phyloP scores from a whole-genome alignment of 2,888 invertebrate species.

The Watsonalla binaria region DNA sequence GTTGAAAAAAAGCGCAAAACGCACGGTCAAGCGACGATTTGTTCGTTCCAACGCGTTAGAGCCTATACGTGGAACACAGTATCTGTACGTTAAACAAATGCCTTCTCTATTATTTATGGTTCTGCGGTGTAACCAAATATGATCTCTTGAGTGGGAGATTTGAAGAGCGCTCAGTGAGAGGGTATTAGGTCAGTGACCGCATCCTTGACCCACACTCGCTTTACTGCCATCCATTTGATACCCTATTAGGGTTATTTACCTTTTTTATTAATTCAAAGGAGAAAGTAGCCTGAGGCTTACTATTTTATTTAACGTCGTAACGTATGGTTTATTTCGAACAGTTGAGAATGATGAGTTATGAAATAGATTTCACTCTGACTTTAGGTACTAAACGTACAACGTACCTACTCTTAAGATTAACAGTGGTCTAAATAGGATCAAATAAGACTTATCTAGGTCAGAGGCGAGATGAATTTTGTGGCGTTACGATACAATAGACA shows the following conservation, averaged over 20 bases:
- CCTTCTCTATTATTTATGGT: background rate
- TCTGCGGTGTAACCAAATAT: conserved; percentile 8
- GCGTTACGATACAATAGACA: background rate
- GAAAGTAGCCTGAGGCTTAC: background rate
- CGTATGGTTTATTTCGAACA: too few relatives aligned
- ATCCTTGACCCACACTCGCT: conserved; percentile 57
- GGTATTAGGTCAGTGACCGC: conserved; percentile 51
- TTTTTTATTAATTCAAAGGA: background rate
- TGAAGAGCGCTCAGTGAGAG: conserved; percentile 19
- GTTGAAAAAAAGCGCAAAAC: too few relatives aligned
- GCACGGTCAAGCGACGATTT: too few relatives aligned
- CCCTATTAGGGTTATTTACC: conserved; percentile 11
- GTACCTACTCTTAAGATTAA: background rate
- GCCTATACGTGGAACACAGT: too few relatives aligned
- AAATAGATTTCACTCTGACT: background rate
- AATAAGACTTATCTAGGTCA: background rate
- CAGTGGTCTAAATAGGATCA: background rate
- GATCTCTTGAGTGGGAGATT: conserved; percentile 1
- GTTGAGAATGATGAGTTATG: too few relatives aligned
- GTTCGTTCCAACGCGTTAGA: too few relatives aligned
- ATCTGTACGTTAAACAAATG: too few relatives aligned
- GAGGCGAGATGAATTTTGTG: background rate
- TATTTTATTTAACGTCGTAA: too few relatives aligned
- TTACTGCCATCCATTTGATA: conserved; percentile 17
- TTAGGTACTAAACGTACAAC: background rate